These are phyloP conservation scores for Heliconius hortense DNA, from an alignment of 2,888 invertebrate genomes.

Conservation along the genomic window DNA sequence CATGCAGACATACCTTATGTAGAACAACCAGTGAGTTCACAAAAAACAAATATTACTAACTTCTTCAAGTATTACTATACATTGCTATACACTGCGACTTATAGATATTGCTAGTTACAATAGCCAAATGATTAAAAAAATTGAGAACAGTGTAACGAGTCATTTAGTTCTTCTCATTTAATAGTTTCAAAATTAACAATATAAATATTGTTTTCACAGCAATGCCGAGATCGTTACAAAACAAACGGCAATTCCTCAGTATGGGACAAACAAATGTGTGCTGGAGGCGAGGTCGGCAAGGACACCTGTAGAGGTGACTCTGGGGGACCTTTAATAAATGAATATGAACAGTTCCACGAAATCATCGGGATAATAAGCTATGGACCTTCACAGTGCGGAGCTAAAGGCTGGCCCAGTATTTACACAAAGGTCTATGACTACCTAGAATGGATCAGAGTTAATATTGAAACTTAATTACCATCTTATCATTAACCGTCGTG, in stretches of 20 bases:
- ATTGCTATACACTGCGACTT: too few species aligned
- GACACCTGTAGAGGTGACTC: conserved; percentile 85
- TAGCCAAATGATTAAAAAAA: too few species aligned
- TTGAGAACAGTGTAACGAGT: too few species aligned
- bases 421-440: conserved; percentile 83
- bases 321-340: conserved; percentile 83
- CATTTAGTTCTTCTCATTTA: neutral
- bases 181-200: neutral
- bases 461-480: conserved; percentile 2
- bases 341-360: conserved; percentile 51
- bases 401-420: conserved; percentile 82
- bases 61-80: neutral
- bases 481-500: neutral
- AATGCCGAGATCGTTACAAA: conserved; percentile 32
- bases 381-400: conserved; percentile 81
- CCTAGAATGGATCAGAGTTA: conserved; percentile 79
- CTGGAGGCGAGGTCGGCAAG: conserved; percentile 79
- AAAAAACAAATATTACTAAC: neutral
- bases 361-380: conserved; percentile 83
- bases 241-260: conserved; percentile 36
- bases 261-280: conserved; percentile 73
- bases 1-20: too few species aligned
- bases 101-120: neutral
- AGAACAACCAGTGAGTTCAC: too few species aligned
- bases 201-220: conserved; percentile 36